Evolutionary conservation across 2,797 vertebrate genomes (phyloP), one percentile per base, ranked within the genome.

Genomic region (Pangasius macronema): DNA sequence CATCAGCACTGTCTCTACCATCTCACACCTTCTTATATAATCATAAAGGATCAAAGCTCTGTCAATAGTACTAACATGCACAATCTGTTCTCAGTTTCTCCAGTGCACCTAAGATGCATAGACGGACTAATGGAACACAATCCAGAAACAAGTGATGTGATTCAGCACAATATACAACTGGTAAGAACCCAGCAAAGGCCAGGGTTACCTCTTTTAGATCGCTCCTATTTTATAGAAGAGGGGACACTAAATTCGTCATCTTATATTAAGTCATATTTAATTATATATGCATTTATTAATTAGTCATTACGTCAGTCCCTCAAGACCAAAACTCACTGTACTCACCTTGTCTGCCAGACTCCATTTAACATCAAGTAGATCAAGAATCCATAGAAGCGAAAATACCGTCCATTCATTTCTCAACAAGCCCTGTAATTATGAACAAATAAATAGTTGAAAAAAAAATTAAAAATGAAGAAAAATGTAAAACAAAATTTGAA

Each of bases 271-370:
- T 75, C 27, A 76, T 51, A 24, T 61, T 81, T 61, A 59, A 42
- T 61, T 42, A 18, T 4, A 63, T 46, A 16, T 84, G 24, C 55
- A 49, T 75, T 61, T 85, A 42, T 59, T n/a, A 61, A 59, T 73
- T 30, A 24, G 18, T 11, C 6, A 67, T 33, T 51, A 33, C 20
- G 30, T 20, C 22, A 76, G 27, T n/a, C 5, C 1, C 9, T 24
- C 4, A 42, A 57, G 53, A 76, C 27, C 16, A 86, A 68, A 57
- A 86, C 36, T 5, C 11, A 14, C 5, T 77, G 59, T 55, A 77
- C 89, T 90, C 75, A 87, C 90, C 87, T 73, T 51, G 63, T 63
- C 39, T 88, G 89, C 86, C 89, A 90, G 63, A 86, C 75, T 51
- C 76, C 77, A 73, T 86, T 72, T 33, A 90, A 59, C 80, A 61